Base-by-base conservation (phyloP, 2,797 vertebrate species). In the Acanthurus leucopareius region DNA sequence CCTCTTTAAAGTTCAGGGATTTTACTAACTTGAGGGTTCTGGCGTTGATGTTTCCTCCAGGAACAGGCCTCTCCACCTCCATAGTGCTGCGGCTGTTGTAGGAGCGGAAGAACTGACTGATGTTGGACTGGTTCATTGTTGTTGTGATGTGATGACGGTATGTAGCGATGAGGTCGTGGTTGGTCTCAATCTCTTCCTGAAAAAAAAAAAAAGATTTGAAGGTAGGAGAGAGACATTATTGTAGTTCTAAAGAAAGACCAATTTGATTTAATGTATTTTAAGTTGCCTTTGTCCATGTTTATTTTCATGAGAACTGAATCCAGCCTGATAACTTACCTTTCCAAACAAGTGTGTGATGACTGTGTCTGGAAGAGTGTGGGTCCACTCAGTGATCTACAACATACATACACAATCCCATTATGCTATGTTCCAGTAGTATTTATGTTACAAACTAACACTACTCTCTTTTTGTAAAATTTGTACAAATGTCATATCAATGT, bases 341-440 rank as follows among this genome's bases (percentile, higher is more conserved):
- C 96, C 96, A 84, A 99, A 99, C 63, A 99, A 90, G 85, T 99
- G 97, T 62, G 97, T 91, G 86, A 99, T 96, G 68, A 99, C 87
- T 92, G 96, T 95, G 82, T 99, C 97, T 2, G 97, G 96, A 22
- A 98, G 92, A 71, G 97, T 95, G 40, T 97, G 96, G 51, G 97
- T 96, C 97, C 97, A 98, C 35, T 96, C 96, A 59, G 96, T 97
- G 90, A 99, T 94, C 97, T 96, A 57, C 69, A 77, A 81, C 45
- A 82, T 9, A 84, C 32, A 79, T 10, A 52, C 1, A 67, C n/a
- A 20, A 10, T 54, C 28, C 56, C 32, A 64, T 16, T 54, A 28
- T 48, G 19, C 45, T 25, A 25, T 3, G 52, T 48, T 70, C 13
- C 64, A 47, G 59, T 19, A 8, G 3, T 32, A 61, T 54, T 28